Percentiles rank a stretch among this genome's conserved stretches.
These are phyloP conservation scores for Ophioninae sp. DNA, from an alignment of 2,888 invertebrate species.

Conservation along the genomic window DNA sequence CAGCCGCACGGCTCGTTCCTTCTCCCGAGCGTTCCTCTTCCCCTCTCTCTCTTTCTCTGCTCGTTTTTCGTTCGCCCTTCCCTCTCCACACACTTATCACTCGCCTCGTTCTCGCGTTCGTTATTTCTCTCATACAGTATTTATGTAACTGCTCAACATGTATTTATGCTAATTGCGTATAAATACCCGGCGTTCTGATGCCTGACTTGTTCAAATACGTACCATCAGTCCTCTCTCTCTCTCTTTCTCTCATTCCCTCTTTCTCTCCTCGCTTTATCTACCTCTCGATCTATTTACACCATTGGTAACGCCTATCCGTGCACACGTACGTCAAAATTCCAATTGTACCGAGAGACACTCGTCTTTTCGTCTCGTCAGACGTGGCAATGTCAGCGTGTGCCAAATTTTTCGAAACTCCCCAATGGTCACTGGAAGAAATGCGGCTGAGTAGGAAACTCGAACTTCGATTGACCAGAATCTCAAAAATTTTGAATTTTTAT, in stretches of 20 bases:
- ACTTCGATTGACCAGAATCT: too few species aligned
- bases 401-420: not conserved
- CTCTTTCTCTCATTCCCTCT: not conserved
- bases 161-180: slow-evolving; percentile 60
- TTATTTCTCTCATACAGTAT: slow-evolving; percentile 47
- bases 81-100: not conserved
- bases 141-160: slow-evolving; percentile 55
- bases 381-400: not conserved
- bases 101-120: slow-evolving; percentile 26
- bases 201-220: slow-evolving; percentile 41
- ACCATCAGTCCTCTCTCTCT: not conserved
- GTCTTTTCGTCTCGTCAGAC: not conserved
- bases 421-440: not conserved
- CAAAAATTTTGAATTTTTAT: too few species aligned
- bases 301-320: slow-evolving; percentile 13
- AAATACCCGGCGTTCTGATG: slow-evolving; percentile 44
- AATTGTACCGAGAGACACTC: slow-evolving; percentile 29
- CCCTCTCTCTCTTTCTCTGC: not conserved
- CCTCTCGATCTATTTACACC: slow-evolving; percentile 17
- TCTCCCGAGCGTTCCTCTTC: slow-evolving; percentile 25
- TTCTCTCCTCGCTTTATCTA: slow-evolving; percentile 12
- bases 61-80: slow-evolving; percentile 10
- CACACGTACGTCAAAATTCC: slow-evolving; percentile 21
- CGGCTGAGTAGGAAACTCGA: too few species aligned
- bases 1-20: slow-evolving; percentile 41